Evolutionary conservation across 2,888 invertebrate genomes (phyloP).

Genomic region (Halictus ligatus): DNA sequence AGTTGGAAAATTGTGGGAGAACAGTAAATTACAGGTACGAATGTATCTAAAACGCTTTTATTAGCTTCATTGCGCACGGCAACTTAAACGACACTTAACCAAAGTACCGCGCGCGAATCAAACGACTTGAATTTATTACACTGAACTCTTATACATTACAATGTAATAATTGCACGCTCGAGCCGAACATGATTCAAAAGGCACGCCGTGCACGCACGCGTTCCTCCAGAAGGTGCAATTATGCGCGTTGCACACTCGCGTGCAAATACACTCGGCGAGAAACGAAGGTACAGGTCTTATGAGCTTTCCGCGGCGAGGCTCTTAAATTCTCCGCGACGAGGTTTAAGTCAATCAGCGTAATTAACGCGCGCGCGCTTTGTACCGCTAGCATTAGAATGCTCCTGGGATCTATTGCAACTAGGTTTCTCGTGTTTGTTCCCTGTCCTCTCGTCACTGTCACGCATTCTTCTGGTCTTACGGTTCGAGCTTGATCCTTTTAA

Average conservation of each 20-base stretch:
- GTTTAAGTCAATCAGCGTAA: constrained; percentile 82
- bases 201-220: constrained; percentile 39
- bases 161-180: constrained; percentile 49
- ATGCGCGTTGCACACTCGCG: constrained; percentile 36
- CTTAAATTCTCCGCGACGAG: constrained; percentile 76
- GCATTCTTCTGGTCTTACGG: constrained; percentile 9
- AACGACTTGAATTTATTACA: constrained; percentile 41
- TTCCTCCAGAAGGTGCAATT: constrained; percentile 47
- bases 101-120: constrained; percentile 19
- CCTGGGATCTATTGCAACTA: constrained; percentile 52
- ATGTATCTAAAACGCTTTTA: background rate
- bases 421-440: constrained; percentile 31
- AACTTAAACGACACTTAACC: constrained; percentile 1
- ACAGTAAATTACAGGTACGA: background rate
- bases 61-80: background rate
- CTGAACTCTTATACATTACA: constrained; percentile 39
- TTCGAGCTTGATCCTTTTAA: constrained; percentile 1
- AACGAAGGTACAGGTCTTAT: constrained; percentile 47
- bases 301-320: constrained; percentile 68
- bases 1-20: background rate
- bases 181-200: constrained; percentile 40
- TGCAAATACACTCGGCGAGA: constrained; percentile 51
- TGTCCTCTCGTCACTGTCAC: background rate
- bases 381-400: constrained; percentile 77
- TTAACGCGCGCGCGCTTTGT: constrained; percentile 78